Evolutionary conservation across 2,113 vertebrate genomes (phyloP), one percentile per base, ranked within the genome.

Genomic region (Psilopsiagon aymara): DNA sequence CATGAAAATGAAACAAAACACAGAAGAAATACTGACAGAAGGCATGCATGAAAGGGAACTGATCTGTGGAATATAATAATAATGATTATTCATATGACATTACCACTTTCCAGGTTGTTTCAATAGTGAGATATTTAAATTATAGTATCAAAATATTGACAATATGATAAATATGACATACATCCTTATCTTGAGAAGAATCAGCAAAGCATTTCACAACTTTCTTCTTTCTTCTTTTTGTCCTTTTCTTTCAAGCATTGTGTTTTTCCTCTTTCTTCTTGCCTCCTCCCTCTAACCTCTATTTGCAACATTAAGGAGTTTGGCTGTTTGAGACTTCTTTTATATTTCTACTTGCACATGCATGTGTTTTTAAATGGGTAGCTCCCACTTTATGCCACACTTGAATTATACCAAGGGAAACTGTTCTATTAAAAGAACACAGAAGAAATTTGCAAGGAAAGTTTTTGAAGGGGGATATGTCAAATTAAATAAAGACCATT

Each of bases 401-500:
- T 91, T 82, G 62, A 90, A 77, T 82, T 83, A 49, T 39, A 91
- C 10, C 37, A 90, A 94, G 68, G 73, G 82, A 68, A 57, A 29
- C 60, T 13, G 44, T 69, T 86, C 84, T 82, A 55, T 95, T 95
- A 74, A 78, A 93, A 82, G 49, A 80, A 37, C 47, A 77, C 68
- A 73, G 88, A 95, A 86, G 83, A 21, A 53, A 88, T 92, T 91
- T 95, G 63, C 51, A 68, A 68, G 46, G 60, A 24, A 90, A 82
- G 60, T 87, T 41, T 60, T 82, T 43, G 11, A 95, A 93, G 79
- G 93, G 55, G 88, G 29, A 80, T 73, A 51, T 91, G 90, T 88
- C 96, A 95, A 90, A 93, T 89, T 82, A 90, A 86, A 94, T 86
- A 86, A 95, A 96, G 74, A 52, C 74, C 75, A 74, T 83, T 88